phyloP scores from a whole-genome alignment of 2,113 vertebrate genomes.

The Poeciliopsis prolifica region DNA sequence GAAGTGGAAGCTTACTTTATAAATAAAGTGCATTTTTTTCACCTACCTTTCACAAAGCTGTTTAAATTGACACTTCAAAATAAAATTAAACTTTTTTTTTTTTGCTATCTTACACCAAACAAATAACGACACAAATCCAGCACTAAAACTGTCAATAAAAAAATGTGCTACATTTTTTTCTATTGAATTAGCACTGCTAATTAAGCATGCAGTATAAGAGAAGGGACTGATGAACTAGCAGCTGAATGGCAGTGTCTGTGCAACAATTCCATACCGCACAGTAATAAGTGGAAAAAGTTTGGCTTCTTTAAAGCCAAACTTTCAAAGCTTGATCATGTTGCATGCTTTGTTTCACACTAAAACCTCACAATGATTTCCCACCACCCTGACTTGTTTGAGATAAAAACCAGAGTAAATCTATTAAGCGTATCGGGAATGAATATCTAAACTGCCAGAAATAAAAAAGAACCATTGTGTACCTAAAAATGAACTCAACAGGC shows the following conservation, averaged over 20 bases:
- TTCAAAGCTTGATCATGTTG: slow-evolving; percentile 40
- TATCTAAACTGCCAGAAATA: slow-evolving; percentile 25
- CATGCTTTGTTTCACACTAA: slow-evolving; percentile 62
- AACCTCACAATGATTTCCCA: slow-evolving; percentile 38
- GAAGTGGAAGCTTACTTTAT: slow-evolving; percentile 14
- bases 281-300: slow-evolving; percentile 23
- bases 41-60: slow-evolving; percentile 34
- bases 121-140: slow-evolving; percentile 31
- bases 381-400: slow-evolving; percentile 33
- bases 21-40: slow-evolving; percentile 49
- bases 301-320: no score
- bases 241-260: slow-evolving; percentile 67
- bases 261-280: slow-evolving; percentile 28
- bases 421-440: slow-evolving; percentile 26
- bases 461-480: slow-evolving; percentile 36
- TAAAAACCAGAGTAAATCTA: slow-evolving; percentile 1
- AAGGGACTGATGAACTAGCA: slow-evolving; percentile 21
- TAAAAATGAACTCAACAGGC: slow-evolving; percentile 5
- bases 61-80: slow-evolving; percentile 30
- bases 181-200: slow-evolving; percentile 32
- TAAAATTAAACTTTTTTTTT: not conserved
- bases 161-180: slow-evolving; percentile 12
- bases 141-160: slow-evolving; percentile 2
- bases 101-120: slow-evolving; percentile 34
- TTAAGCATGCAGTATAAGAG: slow-evolving; percentile 38